Evolutionary conservation across 2,888 invertebrate species (phyloP), one percentile per base, ranked within the genome.

Genomic region (Halocaridina rubra): DNA sequence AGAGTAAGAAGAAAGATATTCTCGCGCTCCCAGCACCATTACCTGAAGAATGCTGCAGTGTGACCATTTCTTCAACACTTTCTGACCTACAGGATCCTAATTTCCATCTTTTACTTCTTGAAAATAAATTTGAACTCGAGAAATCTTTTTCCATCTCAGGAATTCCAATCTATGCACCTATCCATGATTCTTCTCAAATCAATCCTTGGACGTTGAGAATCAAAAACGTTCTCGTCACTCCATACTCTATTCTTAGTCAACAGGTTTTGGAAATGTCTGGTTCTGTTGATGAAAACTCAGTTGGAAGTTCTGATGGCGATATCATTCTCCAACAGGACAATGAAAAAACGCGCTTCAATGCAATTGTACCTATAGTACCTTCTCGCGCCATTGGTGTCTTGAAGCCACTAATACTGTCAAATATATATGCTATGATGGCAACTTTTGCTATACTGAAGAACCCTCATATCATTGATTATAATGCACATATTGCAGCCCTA

Each of bases 371-470:
- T 4, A 64, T 84, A 33, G 53, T 86, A 2, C 84, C 86, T 30
- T 57, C 75, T 24, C 8, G 22, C 29, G 76, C 81, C 8, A 32
- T 75, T 30, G 19, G 29, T 24, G 33, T 59, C 13, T 29, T 86
- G 53, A 80, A 77, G 22, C 67, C 46, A n/a, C 57, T 86, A 8
- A 77, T 86, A 13, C 75, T 69, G 3, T 72, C 82, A 24, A 86
- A 80, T 27, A 24, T 86, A 2, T 86, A 82, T 76, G 67, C 75
- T 10, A 79, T 86, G 46, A 24, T 75, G 29, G 59, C 80, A 2
- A 84, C 86, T 16, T 86, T 86, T 69, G 76, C 80, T 46, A 75
- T 86, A n/a, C 59, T 86, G 24, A 86, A 84, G 53, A 84, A 84
- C 72, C 80, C 86, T 19, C 80, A 82, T 24, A 84, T 86, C 8